These are phyloP conservation scores for Phaenicophaeus curvirostris DNA, from an alignment of 2,797 vertebrate genomes.

Conservation along the genomic window DNA sequence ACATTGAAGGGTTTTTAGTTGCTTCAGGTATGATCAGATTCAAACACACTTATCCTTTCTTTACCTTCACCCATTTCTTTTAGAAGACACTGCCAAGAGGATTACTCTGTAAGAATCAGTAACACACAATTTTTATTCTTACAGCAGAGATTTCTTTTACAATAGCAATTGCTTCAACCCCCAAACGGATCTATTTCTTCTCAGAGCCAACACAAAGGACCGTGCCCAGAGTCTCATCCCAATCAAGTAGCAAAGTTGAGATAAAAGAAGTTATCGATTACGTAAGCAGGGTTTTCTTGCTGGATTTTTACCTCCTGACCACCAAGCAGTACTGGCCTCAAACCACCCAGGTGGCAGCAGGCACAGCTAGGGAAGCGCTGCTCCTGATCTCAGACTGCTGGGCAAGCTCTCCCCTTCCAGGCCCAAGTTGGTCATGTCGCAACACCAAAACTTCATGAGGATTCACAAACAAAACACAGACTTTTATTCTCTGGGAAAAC, in stretches of 20 bases:
- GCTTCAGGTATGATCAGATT: neutral
- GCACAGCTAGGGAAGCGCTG: neutral
- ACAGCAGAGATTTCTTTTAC: neutral
- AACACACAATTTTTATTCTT: neutral
- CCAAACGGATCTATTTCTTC: neutral
- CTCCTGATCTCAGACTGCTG: neutral
- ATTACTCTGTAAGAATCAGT: neutral
- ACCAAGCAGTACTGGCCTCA: neutral
- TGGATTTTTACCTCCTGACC: neutral
- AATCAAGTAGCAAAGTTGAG: neutral
- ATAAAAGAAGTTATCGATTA: neutral
- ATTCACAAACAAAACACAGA: neutral
- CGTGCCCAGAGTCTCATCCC: neutral
- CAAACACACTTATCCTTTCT: neutral
- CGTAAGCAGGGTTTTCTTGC: neutral
- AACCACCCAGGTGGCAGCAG: neutral
- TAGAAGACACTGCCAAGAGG: neutral
- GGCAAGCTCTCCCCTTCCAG: neutral
- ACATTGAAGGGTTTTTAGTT: neutral
- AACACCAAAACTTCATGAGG: neutral
- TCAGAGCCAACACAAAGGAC: neutral
- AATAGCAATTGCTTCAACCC: neutral
- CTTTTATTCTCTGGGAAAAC: neutral
- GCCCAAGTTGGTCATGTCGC: neutral
- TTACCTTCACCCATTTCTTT: neutral